A percentile compares a stretch with the other conserved stretches of the same genome.
Conservation (phyloP, 2,888 invertebrate genomes). For the Trissolcus japonicus region DNA sequence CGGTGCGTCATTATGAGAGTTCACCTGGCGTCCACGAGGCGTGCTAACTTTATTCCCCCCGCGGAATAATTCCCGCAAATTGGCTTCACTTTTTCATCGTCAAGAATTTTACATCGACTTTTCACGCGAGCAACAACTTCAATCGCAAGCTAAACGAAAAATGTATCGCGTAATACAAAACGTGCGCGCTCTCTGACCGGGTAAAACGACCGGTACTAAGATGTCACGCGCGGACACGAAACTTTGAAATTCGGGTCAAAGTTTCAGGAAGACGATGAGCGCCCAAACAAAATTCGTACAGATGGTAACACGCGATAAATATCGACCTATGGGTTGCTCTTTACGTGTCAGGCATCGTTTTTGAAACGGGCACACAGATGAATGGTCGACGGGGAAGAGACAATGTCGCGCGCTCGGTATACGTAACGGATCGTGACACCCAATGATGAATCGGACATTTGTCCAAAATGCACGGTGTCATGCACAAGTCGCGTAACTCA, state of each 20-base stretch:
- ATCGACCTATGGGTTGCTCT: slow-evolving; percentile 33
- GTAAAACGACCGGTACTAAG: too few relatives aligned
- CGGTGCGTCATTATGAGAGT: too few relatives aligned
- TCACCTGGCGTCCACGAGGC: too few relatives aligned
- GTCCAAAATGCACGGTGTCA: slow-evolving; percentile 19
- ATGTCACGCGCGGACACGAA: slow-evolving; percentile 22
- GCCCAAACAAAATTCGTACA: slow-evolving; percentile 10
- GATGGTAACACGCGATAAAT: slow-evolving; percentile 36
- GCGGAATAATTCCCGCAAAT: too few relatives aligned
- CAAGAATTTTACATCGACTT: too few relatives aligned
- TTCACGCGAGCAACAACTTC: too few relatives aligned
- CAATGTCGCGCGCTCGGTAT: slow-evolving; percentile 5
- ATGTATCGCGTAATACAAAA: too few relatives aligned
- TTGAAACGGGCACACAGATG: slow-evolving; percentile 7
- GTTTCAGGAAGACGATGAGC: slow-evolving; percentile 19
- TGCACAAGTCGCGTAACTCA: background rate
- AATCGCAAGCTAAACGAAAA: background rate
- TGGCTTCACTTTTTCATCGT: too few relatives aligned
- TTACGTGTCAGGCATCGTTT: slow-evolving; percentile 13
- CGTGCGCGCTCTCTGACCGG: too few relatives aligned
- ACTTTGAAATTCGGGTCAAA: slow-evolving; percentile 35
- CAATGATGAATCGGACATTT: slow-evolving; percentile 16
- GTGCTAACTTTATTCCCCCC: too few relatives aligned
- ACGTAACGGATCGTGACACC: slow-evolving; percentile 22
- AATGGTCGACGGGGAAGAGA: slow-evolving; percentile 16